Base-by-base conservation (phyloP, 2,888 invertebrate species). In the Platycheirus albimanus region DNA sequence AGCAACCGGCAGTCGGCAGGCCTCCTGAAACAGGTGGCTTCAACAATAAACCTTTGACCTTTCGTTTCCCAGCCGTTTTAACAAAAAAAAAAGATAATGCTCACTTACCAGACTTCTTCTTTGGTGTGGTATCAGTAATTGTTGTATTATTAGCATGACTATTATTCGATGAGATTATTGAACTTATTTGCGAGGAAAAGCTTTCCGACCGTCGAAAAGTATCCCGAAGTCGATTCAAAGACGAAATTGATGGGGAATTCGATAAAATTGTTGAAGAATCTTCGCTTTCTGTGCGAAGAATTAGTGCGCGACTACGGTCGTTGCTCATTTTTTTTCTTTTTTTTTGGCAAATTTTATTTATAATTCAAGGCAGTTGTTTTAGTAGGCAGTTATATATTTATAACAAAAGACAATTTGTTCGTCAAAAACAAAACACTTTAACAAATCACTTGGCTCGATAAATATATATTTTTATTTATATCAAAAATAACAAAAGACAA, bases 161-260 rank as follows among this genome's bases (percentile, higher is more conserved):
- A 56, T 63, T 58, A 38, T 78, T 83, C 30, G 72, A 56, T 5
- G 89, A 87, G 43, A 88, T 88, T 54, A 88, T 87, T 52, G 87
- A 87, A 78, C 89, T 88, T 52, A 90, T 87, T 43, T 90, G 88
- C 1, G 90, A 89, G 0, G 90, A 87, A 11, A 89, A 86, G 80
- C 88, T 90, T 70, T 90, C 91, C 2, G 90, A 89, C 13, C 90
- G 89, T 5, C 89, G 87, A 43, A 91, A 89, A 17, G 90, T 90
- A 79, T 90, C 89, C 17, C 90, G 90, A 49, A 91, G 85, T 64
- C 88, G 89, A 85, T 89, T 88, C 19, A 90, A 77, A 6, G 90
- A 90, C n/a, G 93, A 93, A 74, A 92, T 89, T 41, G 93, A 93
- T 8, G 93, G 92, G 24, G 93, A 93, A 87, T 92, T 91, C 2